Base-by-base conservation (phyloP, 1,140 invertebrate species). In the Doryteuthis pealeii region DNA sequence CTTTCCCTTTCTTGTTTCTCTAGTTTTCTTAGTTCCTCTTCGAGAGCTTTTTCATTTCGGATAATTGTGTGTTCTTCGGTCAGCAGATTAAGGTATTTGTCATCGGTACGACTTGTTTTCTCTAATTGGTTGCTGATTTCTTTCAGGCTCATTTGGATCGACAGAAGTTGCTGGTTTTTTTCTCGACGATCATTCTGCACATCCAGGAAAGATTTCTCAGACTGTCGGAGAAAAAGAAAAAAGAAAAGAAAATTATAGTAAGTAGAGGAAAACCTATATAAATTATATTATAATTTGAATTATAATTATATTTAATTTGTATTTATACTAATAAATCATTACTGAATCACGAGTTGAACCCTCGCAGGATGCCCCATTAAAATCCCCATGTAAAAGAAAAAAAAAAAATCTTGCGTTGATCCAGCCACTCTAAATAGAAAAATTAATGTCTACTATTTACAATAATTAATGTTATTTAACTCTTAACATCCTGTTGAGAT, bases 41-140 rank as follows among this genome's bases (percentile, higher is more conserved):
- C 33, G 15, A 89, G 67, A 33, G 79, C 75, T 35, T 82, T 82
- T 76, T 90, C 89, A 62, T 87, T 79, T 68, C 86, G 87, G 14
- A 89, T 83, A 10, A 87, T 79, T 14, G 80, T 77, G 76, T 90
- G 88, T 76, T 90, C 89, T 76, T 89, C 81, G 70, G 90, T 91
- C 35, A 91, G 84, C 32, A 91, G 81, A 43, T 88, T 84, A 58
- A 93, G 84, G 82, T 92, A 93, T 78, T 91, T 90, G 73, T 92
- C 90, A 80, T 93, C 92, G 2, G 92, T 91, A 76, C 92, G 89
- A 78, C 90, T 89, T 2, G 91, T 92, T 78, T 91, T 91, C 76
- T 93, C 92, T 84, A 93, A 89, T 82, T 93, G 92, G 2, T 88
- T 87, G 78, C 92, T 90, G 3, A 93, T 86, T 49, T 92, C 90